Base-by-base conservation (phyloP, 2,113 vertebrate species). In the Muntiacus reevesi region DNA sequence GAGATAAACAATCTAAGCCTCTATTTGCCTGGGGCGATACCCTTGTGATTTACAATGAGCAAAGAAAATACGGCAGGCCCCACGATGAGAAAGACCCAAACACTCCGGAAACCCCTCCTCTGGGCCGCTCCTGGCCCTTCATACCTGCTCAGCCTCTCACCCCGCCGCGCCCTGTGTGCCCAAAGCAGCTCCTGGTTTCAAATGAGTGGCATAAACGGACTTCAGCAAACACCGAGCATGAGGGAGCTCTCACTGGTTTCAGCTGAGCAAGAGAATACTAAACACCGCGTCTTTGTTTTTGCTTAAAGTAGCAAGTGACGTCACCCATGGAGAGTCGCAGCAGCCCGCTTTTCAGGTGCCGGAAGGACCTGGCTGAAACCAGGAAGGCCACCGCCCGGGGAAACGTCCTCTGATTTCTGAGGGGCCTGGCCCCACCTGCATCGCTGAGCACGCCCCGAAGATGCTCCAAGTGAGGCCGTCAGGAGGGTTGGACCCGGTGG, bases 1-100 rank as follows among this genome's bases (percentile, higher is more conserved):
- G 97, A 99, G 98, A 99, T 99, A 98, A 99, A 99, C 98, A 98
- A 95, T 96, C 97, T 98, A 98, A 98, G 98, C 98, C 71, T 62
- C 97, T 91, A 67, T 97, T 98, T 98, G 98, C 98, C 98, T 98
- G 94, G 97, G 97, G 98, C 0, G 71, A 98, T 94, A 95, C 93
- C 93, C 98, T 98, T 96, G 96, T 96, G 97, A 98, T 96, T 98
- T 97, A 91, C 97, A 98, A 88, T 13, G 96, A 94, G 98, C 97
- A 97, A 86, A 95, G 97, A 94, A 98, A 98, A 95, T 86, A 93
- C 0, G 96, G 94, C 81, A 93, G 97, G 47, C 92, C 84, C 95
- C 96, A 97, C 92, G 96, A 78, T 95, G 89, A 90, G 97, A 74
- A 96, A 55, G 95, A 97, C 55, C 0, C 9, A 82, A 40, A 40